A percentile compares a stretch with the other conserved stretches of the same genome.
These are phyloP conservation scores for Eospalax fontanierii DNA, from an alignment of 2,797 vertebrate genomes.

Conservation along the genomic window DNA sequence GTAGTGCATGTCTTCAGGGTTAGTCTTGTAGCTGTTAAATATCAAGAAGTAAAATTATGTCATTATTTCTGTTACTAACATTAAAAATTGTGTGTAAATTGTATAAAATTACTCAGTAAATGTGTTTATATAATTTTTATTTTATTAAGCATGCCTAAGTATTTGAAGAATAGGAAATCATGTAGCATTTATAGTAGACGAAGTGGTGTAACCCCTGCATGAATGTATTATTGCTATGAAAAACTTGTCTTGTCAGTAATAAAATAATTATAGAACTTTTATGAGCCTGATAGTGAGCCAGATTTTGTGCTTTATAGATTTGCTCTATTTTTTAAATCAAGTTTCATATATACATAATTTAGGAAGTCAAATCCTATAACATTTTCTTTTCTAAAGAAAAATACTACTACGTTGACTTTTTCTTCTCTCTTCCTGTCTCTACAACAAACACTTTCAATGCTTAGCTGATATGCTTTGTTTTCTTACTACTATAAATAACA, in stretches of 20 bases:
- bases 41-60: constrained; percentile 69
- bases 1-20: constrained; percentile 71
- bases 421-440: background rate
- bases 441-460: background rate
- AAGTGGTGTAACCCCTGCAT: constrained; percentile 70
- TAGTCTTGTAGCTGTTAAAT: constrained; percentile 68
- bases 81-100: constrained; percentile 70
- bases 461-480: background rate
- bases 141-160: constrained; percentile 73
- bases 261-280: constrained; percentile 69
- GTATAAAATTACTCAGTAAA: constrained; percentile 68
- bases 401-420: background rate
- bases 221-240: constrained; percentile 68
- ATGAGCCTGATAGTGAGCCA: constrained; percentile 8
- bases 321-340: constrained; percentile 28
- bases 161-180: constrained; percentile 59
- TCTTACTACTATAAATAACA: background rate
- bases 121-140: constrained; percentile 63
- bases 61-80: constrained; percentile 72
- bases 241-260: constrained; percentile 75
- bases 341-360: background rate
- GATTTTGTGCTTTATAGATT: background rate
- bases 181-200: constrained; percentile 53
- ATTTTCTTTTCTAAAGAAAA: background rate
- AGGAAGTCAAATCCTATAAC: background rate